A percentile compares a stretch with the other conserved stretches of the same genome.
These are phyloP conservation scores for Gerris buenoi DNA, from an alignment of 1,140 invertebrate genomes.

Conservation along the genomic window DNA sequence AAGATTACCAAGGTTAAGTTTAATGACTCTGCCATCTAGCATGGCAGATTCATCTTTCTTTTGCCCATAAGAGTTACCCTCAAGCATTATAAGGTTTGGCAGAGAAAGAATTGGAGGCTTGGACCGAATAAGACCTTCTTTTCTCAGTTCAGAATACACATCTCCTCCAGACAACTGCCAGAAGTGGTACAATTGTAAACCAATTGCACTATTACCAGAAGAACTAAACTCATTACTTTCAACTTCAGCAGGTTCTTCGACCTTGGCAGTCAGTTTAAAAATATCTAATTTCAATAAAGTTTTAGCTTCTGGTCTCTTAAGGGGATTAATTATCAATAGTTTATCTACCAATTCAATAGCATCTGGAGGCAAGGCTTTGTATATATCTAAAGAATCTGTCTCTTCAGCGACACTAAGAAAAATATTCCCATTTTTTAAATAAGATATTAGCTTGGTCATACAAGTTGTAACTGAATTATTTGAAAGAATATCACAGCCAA, in stretches of 20 bases:
- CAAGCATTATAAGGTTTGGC: constrained; percentile 59
- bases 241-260: not conserved
- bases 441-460: constrained; percentile 55
- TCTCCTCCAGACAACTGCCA: constrained; percentile 93
- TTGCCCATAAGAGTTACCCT: constrained; percentile 63
- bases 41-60: constrained; percentile 59
- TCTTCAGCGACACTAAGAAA: constrained; percentile 62
- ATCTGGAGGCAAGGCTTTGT: constrained; percentile 33
- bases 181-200: constrained; percentile 58
- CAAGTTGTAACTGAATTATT: constrained; percentile 54
- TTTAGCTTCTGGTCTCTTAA: constrained; percentile 8
- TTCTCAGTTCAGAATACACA: constrained; percentile 74
- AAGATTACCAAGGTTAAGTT: constrained; percentile 64
- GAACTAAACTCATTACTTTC: too few species aligned
- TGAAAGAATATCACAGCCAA: constrained; percentile 47
- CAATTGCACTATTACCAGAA: not conserved
- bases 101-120: constrained; percentile 61
- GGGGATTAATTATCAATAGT: constrained; percentile 2
- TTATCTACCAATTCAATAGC: constrained; percentile 8
- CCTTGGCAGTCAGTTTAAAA: not conserved
- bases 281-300: constrained; percentile 8
- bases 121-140: constrained; percentile 74
- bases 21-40: constrained; percentile 66
- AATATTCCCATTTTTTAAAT: constrained; percentile 42
- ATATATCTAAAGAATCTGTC: constrained; percentile 48